phyloP scores from a whole-genome alignment of 2,888 invertebrate genomes.

The Trissolcus japonicus region DNA sequence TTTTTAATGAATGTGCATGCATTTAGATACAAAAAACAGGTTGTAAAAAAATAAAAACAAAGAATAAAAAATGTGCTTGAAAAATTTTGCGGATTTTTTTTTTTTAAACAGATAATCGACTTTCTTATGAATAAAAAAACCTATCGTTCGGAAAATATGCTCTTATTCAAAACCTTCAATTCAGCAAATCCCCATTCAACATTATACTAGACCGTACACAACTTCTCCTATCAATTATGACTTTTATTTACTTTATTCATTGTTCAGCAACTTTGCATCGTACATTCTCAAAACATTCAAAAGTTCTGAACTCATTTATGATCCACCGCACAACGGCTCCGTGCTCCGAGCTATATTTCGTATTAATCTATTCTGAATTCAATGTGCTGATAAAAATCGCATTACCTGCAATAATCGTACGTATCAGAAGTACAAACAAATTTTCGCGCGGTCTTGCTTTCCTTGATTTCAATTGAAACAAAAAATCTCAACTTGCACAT shows the following conservation, averaged over 20 bases:
- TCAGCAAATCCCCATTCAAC: slow-evolving; percentile 1
- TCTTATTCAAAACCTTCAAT: too few species aligned
- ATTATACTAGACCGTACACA: slow-evolving; percentile 4
- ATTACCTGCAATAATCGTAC: slow-evolving; percentile 32
- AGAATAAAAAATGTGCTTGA: too few species aligned
- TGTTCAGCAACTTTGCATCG: slow-evolving; percentile 13
- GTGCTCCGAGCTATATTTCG: slow-evolving; percentile 29
- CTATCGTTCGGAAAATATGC: too few species aligned
- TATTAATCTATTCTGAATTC: slow-evolving; percentile 34
- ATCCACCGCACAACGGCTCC: slow-evolving; percentile 1
- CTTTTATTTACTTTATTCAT: slow-evolving; percentile 27
- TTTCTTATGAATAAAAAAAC: too few species aligned
- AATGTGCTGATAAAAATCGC: slow-evolving; percentile 27
- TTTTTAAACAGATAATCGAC: too few species aligned
- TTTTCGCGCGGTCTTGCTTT: slow-evolving; percentile 10
- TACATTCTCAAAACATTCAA: slow-evolving; percentile 17
- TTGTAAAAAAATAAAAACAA: too few species aligned
- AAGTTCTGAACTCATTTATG: slow-evolving; percentile 20
- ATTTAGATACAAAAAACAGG: too few species aligned
- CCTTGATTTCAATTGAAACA: slow-evolving; percentile 13
- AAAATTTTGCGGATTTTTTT: too few species aligned
- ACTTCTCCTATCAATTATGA: slow-evolving; percentile 24
- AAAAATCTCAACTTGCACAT: too few species aligned
- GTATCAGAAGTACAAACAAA: slow-evolving; percentile 14
- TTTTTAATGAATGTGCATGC: too few species aligned